Conservation (phyloP, 2,113 vertebrate species). For the Corythoichthys haematopterus region DNA sequence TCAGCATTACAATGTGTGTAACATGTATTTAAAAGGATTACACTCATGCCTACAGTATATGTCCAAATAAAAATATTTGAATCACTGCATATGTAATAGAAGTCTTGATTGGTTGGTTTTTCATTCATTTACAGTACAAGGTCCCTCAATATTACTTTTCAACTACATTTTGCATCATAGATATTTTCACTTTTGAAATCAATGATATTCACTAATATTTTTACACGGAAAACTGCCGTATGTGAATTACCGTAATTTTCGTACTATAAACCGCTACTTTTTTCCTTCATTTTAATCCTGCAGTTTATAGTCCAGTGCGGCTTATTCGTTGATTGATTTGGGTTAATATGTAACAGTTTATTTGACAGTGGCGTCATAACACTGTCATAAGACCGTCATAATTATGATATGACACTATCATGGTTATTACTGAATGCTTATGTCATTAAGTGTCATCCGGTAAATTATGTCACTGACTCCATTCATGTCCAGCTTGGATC, state of each 20-base stretch:
- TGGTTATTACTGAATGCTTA: too few relatives aligned
- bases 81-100: neutral
- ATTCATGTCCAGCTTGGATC: too few relatives aligned
- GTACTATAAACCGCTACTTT: too few relatives aligned
- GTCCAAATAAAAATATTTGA: neutral
- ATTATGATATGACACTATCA: too few relatives aligned
- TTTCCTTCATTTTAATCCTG: too few relatives aligned
- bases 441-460: too few relatives aligned
- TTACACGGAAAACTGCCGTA: neutral
- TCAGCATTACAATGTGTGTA: constrained; percentile 8
- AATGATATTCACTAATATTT: neutral
- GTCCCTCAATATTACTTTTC: neutral
- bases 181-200: neutral
- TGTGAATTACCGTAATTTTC: neutral
- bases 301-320: too few relatives aligned
- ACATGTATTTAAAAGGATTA: neutral
- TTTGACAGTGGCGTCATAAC: too few relatives aligned
- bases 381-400: too few relatives aligned
- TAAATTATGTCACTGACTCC: too few relatives aligned
- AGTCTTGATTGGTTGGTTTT: neutral
- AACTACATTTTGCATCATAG: neutral
- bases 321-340: too few relatives aligned
- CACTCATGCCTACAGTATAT: neutral
- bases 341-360: too few relatives aligned
- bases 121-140: neutral